Conservation (phyloP, 2,888 invertebrate species). For the Caenorhabditis sp. region DNA sequence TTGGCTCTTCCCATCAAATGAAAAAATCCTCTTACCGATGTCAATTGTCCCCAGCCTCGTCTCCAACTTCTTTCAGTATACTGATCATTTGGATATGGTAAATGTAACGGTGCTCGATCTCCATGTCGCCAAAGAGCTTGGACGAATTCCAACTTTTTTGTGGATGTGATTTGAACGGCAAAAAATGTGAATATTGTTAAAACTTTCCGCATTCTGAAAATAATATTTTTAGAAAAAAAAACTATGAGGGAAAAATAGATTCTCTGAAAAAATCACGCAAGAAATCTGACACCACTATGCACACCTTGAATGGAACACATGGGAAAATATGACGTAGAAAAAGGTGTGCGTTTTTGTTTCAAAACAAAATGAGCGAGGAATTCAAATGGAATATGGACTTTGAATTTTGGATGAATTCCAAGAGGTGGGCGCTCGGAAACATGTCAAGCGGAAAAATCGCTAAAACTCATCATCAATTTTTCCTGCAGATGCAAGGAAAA, state of each 20-base stretch:
- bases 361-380: background rate
- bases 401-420: no score
- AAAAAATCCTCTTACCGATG: constrained; percentile 23
- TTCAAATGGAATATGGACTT: background rate
- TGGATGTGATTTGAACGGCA: background rate
- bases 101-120: constrained; percentile 73
- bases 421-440: no score
- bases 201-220: no score
- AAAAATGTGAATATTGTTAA: no score
- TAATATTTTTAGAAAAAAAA: no score
- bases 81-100: constrained; percentile 49
- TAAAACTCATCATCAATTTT: no score
- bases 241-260: background rate
- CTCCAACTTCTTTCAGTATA: constrained; percentile 43
- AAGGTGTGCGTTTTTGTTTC: background rate
- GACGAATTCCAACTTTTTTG: constrained; percentile 49
- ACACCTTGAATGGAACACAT: no score
- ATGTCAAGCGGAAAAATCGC: no score
- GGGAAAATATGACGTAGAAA: no score
- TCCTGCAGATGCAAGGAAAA: background rate
- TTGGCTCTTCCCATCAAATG: background rate
- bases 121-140: constrained; percentile 83
- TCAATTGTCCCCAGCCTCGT: constrained; percentile 48
- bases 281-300: background rate
- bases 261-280: background rate